Percentiles rank a stretch among this genome's conserved stretches.
phyloP scores from a whole-genome alignment of 2,888 invertebrate genomes.

The Ochropleura plecta region DNA sequence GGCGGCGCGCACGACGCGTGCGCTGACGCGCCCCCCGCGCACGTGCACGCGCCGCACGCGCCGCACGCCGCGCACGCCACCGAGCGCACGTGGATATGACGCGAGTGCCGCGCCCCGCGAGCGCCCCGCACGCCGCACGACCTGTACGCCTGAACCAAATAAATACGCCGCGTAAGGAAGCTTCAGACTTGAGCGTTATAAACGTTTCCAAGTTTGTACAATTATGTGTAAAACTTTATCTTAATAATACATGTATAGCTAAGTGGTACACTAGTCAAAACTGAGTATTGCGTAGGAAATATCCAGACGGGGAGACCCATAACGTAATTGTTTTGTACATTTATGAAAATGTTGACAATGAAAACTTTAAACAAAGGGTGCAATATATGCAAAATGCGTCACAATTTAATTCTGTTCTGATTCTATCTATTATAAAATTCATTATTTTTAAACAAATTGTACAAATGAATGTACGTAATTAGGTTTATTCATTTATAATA shows the following conservation, averaged over 20 bases:
- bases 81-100: conserved; percentile 69
- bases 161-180: conserved; percentile 27
- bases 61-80: conserved; percentile 60
- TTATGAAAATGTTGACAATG: not conserved
- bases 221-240: conserved; percentile 31
- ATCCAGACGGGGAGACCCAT: not conserved
- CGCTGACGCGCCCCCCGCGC: conserved; percentile 69
- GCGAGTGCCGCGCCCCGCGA: conserved; percentile 66
- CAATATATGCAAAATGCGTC: not conserved
- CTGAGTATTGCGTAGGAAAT: conserved; percentile 33
- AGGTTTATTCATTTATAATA: not conserved
- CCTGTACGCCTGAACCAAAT: conserved; percentile 79
- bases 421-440: not conserved
- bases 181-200: conserved; percentile 38
- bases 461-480: conserved; percentile 11
- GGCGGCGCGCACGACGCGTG: conserved; percentile 69
- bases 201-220: conserved; percentile 47
- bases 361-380: not conserved
- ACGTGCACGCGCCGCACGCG: conserved; percentile 60
- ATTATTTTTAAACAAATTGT: not conserved
- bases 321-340: conserved; percentile 28
- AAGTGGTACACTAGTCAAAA: conserved; percentile 55
- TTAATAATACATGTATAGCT: conserved; percentile 25
- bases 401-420: not conserved
- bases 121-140: conserved; percentile 83